Evolutionary conservation across 2,113 vertebrate species (phyloP).

Genomic region (Oreochromis tanganicae): DNA sequence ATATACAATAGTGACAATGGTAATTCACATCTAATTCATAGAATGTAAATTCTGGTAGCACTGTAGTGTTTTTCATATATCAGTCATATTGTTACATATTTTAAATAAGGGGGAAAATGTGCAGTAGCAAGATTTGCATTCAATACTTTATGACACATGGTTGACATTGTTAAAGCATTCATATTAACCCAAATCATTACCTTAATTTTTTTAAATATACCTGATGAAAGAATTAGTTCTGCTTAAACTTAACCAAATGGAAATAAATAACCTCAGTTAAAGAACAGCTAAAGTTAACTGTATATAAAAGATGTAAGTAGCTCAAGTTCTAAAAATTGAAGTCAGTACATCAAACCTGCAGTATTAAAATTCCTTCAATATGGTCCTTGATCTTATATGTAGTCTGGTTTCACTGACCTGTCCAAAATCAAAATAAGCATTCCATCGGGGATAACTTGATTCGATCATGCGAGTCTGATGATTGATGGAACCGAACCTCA

Average conservation of each 20-base stretch:
- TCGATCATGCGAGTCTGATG: not conserved
- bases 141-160: not conserved
- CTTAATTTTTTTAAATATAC: not conserved
- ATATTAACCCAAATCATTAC: not conserved
- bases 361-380: not conserved
- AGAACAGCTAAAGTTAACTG: not conserved
- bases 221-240: not conserved
- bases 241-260: not conserved
- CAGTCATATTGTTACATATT: not conserved
- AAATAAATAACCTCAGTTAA: not conserved
- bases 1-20: not conserved
- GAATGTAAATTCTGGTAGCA: not conserved
- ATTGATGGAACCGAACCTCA: not conserved
- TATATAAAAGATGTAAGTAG: not conserved
- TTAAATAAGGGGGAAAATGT: not conserved
- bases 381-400: accelerated
- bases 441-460: not conserved
- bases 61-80: not conserved
- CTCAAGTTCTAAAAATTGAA: not conserved
- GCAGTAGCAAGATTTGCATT: not conserved
- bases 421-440: slow-evolving; percentile 1
- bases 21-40: not conserved
- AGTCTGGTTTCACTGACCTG: not conserved
- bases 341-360: not conserved
- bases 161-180: not conserved